Base-by-base conservation (phyloP, 92 coral and sea anemone species). In the Scolanthus callimorphus region DNA sequence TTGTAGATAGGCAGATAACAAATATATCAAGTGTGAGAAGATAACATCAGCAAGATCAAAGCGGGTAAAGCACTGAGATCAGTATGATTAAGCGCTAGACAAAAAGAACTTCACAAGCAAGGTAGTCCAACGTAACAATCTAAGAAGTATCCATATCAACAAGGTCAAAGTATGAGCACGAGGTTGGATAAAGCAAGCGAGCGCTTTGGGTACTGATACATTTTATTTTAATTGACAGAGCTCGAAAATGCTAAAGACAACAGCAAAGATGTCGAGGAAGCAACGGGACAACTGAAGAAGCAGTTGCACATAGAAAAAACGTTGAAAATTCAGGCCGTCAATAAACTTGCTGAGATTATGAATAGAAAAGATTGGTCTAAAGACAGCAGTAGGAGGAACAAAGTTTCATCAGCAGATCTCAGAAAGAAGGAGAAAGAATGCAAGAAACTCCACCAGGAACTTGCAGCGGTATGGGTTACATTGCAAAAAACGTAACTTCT, bases 331-430 rank as follows among this genome's bases (percentile, higher is more conserved):
- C 96, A 92, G 58, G 98, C 98, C 17, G 91, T 92, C 13, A 92
- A 92, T 62, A 92, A 92, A 66, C 85, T 92, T 54, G 98, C 98
- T 0, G 98, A 92, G 76, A 84, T 92, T 49, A 88, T 92, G 98
- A 67, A 69, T 70, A 85, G 98, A 57, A 92, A 81, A 62, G 98
- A 89, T 71, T 63, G 73, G 41, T 48, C 61, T 25, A 76, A 67
- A 48, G 98, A 88, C 29, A 88, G 56, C 48, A 71, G 83, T 27
- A 87, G 60, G 38, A 77, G 81, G 50, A 69, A 68, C 60, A 90
- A 90, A 54, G 94, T 80, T 2, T 69, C 85, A 0, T 72, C 94
- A 2, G 78, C 76, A 3, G 89, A 84, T 13, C 80, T 92, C 59
- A 73, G 98, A 25, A 88, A 84, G 51, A 92, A 88, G 61, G 96